A percentile compares a stretch with the other conserved stretches of the same genome.
These are phyloP conservation scores for Elysia crispata DNA, from an alignment of 2,888 invertebrate genomes.

Conservation along the genomic window DNA sequence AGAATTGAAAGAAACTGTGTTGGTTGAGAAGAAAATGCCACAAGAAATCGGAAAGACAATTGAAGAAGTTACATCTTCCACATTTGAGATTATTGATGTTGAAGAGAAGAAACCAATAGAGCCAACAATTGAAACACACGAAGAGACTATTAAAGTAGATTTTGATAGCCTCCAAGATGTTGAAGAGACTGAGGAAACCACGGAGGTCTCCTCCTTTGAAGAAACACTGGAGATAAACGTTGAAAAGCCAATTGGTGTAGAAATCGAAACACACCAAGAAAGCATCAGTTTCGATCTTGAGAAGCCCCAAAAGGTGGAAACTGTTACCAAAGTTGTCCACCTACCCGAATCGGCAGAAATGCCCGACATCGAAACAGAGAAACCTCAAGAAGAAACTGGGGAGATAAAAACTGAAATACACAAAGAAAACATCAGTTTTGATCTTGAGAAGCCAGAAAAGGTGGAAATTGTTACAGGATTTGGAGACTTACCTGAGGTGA, in stretches of 20 bases:
- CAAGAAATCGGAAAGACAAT: conserved; percentile 37
- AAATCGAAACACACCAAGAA: conserved; percentile 40
- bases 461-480: conserved; percentile 46
- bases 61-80: conserved; percentile 43
- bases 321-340: no score
- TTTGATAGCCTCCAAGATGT: no score
- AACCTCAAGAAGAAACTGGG: conserved; percentile 29
- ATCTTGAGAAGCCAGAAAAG: conserved; percentile 51
- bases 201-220: no score
- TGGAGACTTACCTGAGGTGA: conserved; percentile 21
- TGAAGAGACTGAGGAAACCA: no score
- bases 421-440: conserved; percentile 31
- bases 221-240: conserved; percentile 44
- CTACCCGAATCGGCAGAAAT: no score
- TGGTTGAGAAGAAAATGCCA: conserved; percentile 42
- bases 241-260: conserved; percentile 40
- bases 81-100: conserved; percentile 40
- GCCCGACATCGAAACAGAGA: no score
- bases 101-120: conserved; percentile 48
- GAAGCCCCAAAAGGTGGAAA: conserved; percentile 52
- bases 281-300: conserved; percentile 39
- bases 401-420: conserved; percentile 51
- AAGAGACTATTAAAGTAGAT: conserved; percentile 48
- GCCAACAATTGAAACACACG: conserved; percentile 47
- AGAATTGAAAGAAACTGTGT: conserved; percentile 46